Conservation (phyloP, 2,888 invertebrate species). For the Pherbina coryleti region DNA sequence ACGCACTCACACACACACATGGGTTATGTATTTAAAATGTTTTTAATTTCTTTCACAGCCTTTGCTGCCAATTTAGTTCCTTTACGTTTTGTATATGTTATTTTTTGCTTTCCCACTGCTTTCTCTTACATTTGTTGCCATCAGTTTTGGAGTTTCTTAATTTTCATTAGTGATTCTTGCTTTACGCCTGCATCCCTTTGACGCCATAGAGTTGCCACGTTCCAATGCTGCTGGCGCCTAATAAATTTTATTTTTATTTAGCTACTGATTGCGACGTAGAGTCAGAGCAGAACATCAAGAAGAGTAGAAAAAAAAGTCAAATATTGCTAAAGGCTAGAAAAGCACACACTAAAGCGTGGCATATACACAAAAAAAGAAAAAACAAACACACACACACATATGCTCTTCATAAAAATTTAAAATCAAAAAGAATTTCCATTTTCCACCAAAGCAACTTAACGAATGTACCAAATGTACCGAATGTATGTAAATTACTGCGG, state of each 20-base stretch:
- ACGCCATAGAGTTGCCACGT: neutral
- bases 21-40: neutral
- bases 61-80: conserved; percentile 15
- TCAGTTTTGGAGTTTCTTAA: neutral
- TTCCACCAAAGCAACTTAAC: neutral
- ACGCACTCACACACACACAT: neutral
- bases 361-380: conserved; percentile 39
- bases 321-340: conserved; percentile 49
- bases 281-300: neutral
- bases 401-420: conserved; percentile 28
- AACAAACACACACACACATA: conserved; percentile 38
- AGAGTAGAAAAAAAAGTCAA: conserved; percentile 1
- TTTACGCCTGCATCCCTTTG: neutral
- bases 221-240: conserved; percentile 40
- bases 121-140: neutral
- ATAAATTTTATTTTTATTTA: conserved; percentile 43
- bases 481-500: conserved; percentile 11
- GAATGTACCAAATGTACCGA: neutral
- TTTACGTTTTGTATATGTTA: neutral
- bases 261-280: conserved; percentile 33
- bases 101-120: neutral
- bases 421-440: conserved; percentile 32
- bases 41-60: conserved; percentile 14
- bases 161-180: conserved; percentile 15
- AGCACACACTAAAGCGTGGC: conserved; percentile 55